Base-by-base conservation (phyloP, 2,888 invertebrate species). In the Leptopilina syphax region DNA sequence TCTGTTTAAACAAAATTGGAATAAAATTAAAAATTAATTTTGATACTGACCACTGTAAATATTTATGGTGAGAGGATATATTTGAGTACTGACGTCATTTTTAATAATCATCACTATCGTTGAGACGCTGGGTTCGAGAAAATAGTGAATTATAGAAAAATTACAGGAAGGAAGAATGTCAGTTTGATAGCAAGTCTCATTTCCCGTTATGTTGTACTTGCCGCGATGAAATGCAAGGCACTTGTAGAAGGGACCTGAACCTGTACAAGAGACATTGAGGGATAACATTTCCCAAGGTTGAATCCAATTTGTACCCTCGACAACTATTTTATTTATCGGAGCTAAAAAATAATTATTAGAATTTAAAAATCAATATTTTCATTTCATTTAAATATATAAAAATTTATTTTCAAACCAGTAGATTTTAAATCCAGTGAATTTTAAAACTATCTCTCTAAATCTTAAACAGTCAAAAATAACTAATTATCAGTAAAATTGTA, bases 261-360 rank as follows among this genome's bases (percentile, higher is more conserved):
- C 98, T 47, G 94, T 93, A 87, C 97, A 98, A 63, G 94, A 94
- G 3, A 96, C 94, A 83, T 94, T 93, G 9, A 98, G 91, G 79
- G 95, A 94, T 44, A 97, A 91, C 68, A 97, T 92, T 78, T 97
- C 96, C 54, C 97, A 97, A 81, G 96, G 96, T 86, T 96, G 95
- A 54, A 98, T 93, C 97, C 97, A 97, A 88, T 96, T 96, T 79
- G 95, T 94, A 0, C 97, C 97, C 3, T 93, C 94, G 1, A 96
- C 94, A 76, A 94, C 94, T 9, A 97, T 93, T 80, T 94, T 94
- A 2, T 93, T 91, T 84, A 97, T 94, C 0, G 97, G 96, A 84
- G 94, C 97, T 97, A 90, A 10, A 93, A 92, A 77, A 65, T 60
- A 77, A 81, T 81, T 63, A 79, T 79, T 73, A 54, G 77, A 57